Base-by-base conservation (phyloP, 2,113 vertebrate genomes). In the Okapia johnstoni region DNA sequence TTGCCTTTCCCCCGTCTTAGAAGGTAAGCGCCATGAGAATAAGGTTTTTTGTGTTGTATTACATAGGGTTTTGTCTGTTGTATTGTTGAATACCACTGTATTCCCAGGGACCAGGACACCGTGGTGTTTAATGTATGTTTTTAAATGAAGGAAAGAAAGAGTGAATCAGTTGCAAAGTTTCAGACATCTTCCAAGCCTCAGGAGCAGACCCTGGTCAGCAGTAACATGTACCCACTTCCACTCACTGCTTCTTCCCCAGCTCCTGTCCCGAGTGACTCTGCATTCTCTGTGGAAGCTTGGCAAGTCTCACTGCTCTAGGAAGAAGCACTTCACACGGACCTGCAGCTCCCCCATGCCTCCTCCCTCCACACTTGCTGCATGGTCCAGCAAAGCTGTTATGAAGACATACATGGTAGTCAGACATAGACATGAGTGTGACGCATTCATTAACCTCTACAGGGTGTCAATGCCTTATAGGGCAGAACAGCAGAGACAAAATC, bases 281-380 rank as follows among this genome's bases (percentile, higher is more conserved):
- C 26, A 19, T 14, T 25, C 40, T n/a, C 25, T 48, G 16, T 11
- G 3, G 76, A 76, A 43, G 28, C 17, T 60, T 21, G 26, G 1
- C 33, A 57, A 79, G 85, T 40, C 28, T 60, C 54, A 58, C 8
- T 7, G 30, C 57, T 58, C 84, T 36, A 55, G 19, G 52, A 40
- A 77, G 66, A 61, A 85, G 58, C 17, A 2, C n/a, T 10, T 81
- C 48, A 25, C 17, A 6, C 0, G 1, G 57, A 12, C 4, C 19
- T 26, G 12, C 46, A 55, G n/a, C 9, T 33, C n/a, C 28, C 7
- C 4, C 4, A 9, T 2, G 1, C 43, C n/a, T 17, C 46, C 23
- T 48, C 16, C 19, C 25, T 25, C 5, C 0, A 55, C 3, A 1
- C 7, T 5, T 19, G 33, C 28, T 23, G 1, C 6, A 13, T 5